These are phyloP conservation scores for Ophion costatus DNA, from an alignment of 2,888 invertebrate genomes.

Conservation along the genomic window DNA sequence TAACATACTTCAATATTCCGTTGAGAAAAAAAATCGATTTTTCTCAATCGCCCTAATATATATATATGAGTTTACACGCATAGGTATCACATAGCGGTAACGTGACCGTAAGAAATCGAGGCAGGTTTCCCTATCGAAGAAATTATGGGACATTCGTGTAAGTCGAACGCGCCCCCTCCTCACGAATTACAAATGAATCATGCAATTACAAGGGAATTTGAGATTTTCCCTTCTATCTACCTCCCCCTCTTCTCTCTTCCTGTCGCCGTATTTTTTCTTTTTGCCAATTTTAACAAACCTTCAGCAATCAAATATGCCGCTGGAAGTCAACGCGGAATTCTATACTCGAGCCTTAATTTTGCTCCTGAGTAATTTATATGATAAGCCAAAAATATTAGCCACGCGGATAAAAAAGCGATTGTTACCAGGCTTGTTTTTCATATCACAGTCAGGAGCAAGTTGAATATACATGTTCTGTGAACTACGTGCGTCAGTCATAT, in stretches of 20 bases:
- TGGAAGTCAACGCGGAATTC: neutral
- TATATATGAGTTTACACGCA: neutral
- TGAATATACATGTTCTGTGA: too few species aligned
- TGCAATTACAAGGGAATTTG: too few species aligned
- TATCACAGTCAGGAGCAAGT: too few species aligned
- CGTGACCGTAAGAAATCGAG: constrained; percentile 54
- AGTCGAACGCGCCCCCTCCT: constrained; percentile 31
- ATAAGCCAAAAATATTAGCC: neutral
- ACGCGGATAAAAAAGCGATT: too few species aligned
- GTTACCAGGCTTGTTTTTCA: too few species aligned
- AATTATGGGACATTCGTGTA: constrained; percentile 57
- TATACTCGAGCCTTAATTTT: neutral
- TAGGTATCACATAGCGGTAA: constrained; percentile 6
- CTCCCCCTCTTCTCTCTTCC: neutral
- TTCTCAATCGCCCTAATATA: too few species aligned
- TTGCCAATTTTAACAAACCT: neutral
- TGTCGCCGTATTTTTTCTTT: neutral
- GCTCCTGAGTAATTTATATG: neutral
- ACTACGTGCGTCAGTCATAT: too few species aligned
- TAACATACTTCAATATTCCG: too few species aligned
- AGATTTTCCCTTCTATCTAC: neutral
- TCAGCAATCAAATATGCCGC: neutral
- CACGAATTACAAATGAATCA: constrained; percentile 62
- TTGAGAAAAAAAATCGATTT: too few species aligned
- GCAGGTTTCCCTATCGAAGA: constrained; percentile 49